A percentile compares a stretch with the other conserved stretches of the same genome.
phyloP scores from a whole-genome alignment of 2,797 vertebrate species.

The Tapirus indicus region DNA sequence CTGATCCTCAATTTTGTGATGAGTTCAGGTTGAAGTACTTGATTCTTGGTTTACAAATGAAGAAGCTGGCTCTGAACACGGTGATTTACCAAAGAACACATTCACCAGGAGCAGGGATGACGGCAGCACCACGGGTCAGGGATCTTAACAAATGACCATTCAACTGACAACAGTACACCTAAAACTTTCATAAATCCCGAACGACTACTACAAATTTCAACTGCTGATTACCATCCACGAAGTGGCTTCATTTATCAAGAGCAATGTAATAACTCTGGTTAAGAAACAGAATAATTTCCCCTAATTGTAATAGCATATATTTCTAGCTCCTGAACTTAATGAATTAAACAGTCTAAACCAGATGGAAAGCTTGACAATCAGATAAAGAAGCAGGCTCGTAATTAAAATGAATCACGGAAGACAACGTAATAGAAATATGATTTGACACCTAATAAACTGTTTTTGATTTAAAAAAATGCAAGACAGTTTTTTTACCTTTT shows the following conservation, averaged over 20 bases:
- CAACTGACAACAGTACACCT: background rate
- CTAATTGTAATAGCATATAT: background rate
- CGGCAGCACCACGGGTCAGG: background rate
- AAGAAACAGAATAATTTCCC: background rate
- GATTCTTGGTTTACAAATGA: background rate
- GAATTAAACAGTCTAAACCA: slow-evolving; percentile 20
- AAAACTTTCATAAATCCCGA: background rate
- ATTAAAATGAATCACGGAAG: background rate
- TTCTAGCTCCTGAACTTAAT: background rate
- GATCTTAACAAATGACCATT: background rate
- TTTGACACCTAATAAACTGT: background rate
- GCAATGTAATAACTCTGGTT: background rate
- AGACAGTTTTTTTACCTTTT: slow-evolving; percentile 90
- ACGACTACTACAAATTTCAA: background rate
- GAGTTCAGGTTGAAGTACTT: background rate
- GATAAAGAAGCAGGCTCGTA: background rate
- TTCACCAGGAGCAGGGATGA: background rate
- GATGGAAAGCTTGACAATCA: slow-evolving; percentile 41
- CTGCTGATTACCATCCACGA: background rate
- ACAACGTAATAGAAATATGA: background rate
- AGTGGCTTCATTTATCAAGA: background rate
- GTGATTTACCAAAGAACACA: background rate
- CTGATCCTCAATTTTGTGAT: background rate
- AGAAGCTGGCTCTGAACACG: background rate
- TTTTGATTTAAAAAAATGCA: background rate